Evolutionary conservation across 2,888 invertebrate species (phyloP), one percentile per base, ranked within the genome.

Genomic region (Archips crataeganus): DNA sequence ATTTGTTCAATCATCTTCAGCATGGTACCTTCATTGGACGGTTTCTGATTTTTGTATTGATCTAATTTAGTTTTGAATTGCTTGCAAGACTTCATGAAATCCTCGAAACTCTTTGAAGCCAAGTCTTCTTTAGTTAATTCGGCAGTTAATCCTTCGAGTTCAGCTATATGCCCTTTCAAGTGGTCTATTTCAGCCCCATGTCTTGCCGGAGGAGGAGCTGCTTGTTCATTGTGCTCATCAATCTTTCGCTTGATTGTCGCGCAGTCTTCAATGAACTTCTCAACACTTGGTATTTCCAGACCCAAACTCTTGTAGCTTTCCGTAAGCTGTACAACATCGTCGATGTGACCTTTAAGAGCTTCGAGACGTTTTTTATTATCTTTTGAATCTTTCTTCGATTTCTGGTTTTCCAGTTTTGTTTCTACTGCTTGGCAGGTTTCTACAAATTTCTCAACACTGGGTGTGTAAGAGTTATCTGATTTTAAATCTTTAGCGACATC

Each of bases 231-330:
- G 59, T 73, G 77, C 62, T 76, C 64, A 34, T 81, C 76, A 57
- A 87, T 80, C 81, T 83, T 84, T 1, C 39, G 62, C 75, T 80
- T 84, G n/a, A 85, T 79, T 9, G 62, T 36, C 47, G 79, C 72
- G 72, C 84, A 85, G 13, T 81, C 81, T 34, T 79, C 75, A 4
- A 85, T 47, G 79, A 86, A 86, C 0, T 80, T 75, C 49, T 84
- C 81, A n/a, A 79, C 78, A 70, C 80, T 84, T 3, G 77, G 68
- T 13, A 76, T 73, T 1, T 84, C 59, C 1, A 83, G 10, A 3
- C 83, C 81, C 75, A 83, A 78, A 8, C 75, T 65, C 77, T 80
- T 78, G 59, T 84, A 85, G 15, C 79, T 76, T 66, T 80, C 74
- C 11, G 82, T 82, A 39, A 83, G 76, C 61, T 80, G 73, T 42